Conservation (phyloP, 1,140 invertebrate species). For the Lepidotrigona ventralis region DNA sequence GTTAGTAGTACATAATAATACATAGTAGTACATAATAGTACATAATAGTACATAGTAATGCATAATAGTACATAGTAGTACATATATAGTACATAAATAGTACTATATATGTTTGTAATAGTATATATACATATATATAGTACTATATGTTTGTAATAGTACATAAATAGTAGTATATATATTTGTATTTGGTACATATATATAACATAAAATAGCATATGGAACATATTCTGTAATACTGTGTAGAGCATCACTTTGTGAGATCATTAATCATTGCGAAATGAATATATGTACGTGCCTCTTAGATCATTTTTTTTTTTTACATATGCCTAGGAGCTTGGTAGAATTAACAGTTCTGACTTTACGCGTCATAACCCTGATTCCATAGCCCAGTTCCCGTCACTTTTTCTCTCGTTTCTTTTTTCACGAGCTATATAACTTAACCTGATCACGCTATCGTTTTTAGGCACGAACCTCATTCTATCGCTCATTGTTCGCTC, state of each 20-base stretch:
- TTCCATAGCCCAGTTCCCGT: conserved; percentile 15
- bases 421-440: conserved; percentile 26
- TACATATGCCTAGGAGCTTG: not conserved
- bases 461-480: conserved; percentile 29
- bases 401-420: conserved; percentile 24
- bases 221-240: not conserved
- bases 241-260: not conserved
- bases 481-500: not conserved
- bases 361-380: conserved; percentile 25
- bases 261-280: not conserved
- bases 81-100: too few relatives aligned
- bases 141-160: too few relatives aligned
- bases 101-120: too few relatives aligned
- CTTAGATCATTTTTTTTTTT: not conserved
- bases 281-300: too few relatives aligned
- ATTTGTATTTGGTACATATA: not conserved
- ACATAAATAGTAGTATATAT: too few relatives aligned
- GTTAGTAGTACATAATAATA: too few relatives aligned
- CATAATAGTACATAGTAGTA: too few relatives aligned
- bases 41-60: too few relatives aligned
- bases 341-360: not conserved
- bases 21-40: too few relatives aligned
- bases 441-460: conserved; percentile 43
- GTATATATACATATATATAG: too few relatives aligned
- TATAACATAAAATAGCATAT: not conserved